Evolutionary conservation across 2,113 vertebrate species (phyloP), one percentile per base, ranked within the genome.

Genomic region (Rhinopomastus cyanomelas): DNA sequence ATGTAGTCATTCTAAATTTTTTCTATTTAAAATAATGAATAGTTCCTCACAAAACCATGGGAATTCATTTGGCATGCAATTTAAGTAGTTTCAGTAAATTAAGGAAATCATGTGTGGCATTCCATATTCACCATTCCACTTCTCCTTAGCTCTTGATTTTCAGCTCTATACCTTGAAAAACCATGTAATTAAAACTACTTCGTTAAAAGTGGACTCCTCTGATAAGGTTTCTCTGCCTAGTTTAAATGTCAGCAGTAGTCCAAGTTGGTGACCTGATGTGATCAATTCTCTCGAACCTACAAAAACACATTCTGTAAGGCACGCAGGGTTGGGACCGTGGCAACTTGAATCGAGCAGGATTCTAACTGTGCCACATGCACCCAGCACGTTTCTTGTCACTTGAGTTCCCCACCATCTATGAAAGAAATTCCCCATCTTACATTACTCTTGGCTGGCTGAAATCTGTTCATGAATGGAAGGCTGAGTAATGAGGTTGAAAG

Each of bases 31-130:
- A 64, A 66, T 81, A 85, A 27, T 3, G 2, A 59, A 51, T 36
- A 26, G 8, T 34, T 53, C 49, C 77, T 78, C 16, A 55, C 22
- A 68, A 78, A 72, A 15, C 27, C 36, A 23, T 78, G 83, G 65
- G 62, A 89, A 81, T 92, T 74, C 69, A 76, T 84, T 86, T 57
- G 25, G 17, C 26, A 71, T 53, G 73, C 64, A 72, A 68, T 48
- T 51, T 62, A 57, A 88, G 39, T 44, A 68, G 62, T 51, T 83
- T 65, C 76, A 85, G 73, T 23, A 83, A 81, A 91, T 96, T 89
- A 88, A 91, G 52, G 82, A 93, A 87, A 77, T 56, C n/a, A 66
- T 49, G 49, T 90, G 76, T 91, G 49, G 22, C 61, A 80, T 89
- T 85, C 18, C 22, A 2, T 56, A 39, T 69, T 78, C 2, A 2